phyloP scores from a whole-genome alignment of 2,113 vertebrate genomes.

The Rhinichthys klamathensis region DNA sequence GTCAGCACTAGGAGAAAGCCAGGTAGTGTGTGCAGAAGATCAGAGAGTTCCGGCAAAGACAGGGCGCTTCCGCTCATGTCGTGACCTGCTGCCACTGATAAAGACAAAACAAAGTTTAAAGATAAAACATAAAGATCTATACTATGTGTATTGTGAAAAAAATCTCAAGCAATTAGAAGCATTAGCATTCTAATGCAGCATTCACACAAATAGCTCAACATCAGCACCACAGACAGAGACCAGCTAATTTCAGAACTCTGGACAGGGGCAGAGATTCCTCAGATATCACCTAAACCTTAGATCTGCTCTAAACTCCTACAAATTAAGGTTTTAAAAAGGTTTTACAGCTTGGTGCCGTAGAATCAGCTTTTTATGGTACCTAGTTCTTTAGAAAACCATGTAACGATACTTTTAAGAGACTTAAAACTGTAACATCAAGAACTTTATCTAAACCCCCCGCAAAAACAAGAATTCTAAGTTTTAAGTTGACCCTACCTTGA shows the following conservation, averaged over 20 bases:
- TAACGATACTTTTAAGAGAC: neutral
- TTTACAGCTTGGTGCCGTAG: too few relatives aligned
- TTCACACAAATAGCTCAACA: neutral
- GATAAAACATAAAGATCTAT: neutral
- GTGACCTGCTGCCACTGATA: slow-evolving; percentile 46
- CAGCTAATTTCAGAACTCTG: slow-evolving; percentile 70
- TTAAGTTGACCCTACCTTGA: slow-evolving; percentile 76
- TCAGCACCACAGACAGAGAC: slow-evolving; percentile 58
- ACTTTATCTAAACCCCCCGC: too few relatives aligned
- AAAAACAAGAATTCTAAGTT: neutral
- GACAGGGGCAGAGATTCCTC: slow-evolving; percentile 65
- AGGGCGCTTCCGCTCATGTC: slow-evolving; percentile 73
- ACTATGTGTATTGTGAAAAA: too few relatives aligned
- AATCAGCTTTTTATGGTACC: neutral
- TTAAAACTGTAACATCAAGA: neutral
- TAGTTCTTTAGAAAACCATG: neutral
- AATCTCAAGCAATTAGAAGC: neutral
- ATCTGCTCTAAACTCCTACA: slow-evolving; percentile 46
- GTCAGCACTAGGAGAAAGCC: slow-evolving; percentile 87
- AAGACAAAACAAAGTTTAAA: slow-evolving; percentile 2
- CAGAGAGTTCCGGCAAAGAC: slow-evolving; percentile 83
- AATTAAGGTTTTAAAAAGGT: neutral
- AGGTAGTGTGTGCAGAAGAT: slow-evolving; percentile 83
- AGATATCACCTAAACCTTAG: neutral
- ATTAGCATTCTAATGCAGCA: neutral